phyloP scores from a whole-genome alignment of 2,113 vertebrate genomes.

The Clarias macrocephalus region DNA sequence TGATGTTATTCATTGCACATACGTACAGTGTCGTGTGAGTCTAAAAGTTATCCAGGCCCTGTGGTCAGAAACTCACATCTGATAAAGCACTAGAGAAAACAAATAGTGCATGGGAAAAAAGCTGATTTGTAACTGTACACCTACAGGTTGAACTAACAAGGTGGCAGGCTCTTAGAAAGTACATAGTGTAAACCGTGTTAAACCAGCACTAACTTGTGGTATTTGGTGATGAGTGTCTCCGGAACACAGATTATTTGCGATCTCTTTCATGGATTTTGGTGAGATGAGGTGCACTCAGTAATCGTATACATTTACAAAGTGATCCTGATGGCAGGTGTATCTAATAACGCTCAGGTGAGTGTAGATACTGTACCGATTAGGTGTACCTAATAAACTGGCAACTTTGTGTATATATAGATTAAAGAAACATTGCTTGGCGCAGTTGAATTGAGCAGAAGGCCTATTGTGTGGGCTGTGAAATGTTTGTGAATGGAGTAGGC shows the following conservation, averaged over 20 bases:
- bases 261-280: background rate
- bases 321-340: background rate
- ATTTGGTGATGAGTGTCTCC: too few relatives aligned
- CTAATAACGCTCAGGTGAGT: background rate
- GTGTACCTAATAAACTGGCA: background rate
- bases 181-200: background rate
- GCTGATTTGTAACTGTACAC: background rate
- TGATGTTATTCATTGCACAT: background rate
- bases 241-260: too few relatives aligned
- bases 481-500: conserved; percentile 58
- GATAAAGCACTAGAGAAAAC: background rate
- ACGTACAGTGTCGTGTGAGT: background rate
- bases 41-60: background rate
- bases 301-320: background rate
- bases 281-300: background rate
- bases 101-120: background rate
- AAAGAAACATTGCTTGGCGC: conserved; percentile 36
- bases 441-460: conserved; percentile 45
- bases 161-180: background rate
- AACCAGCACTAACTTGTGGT: background rate
- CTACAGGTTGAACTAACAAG: background rate
- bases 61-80: background rate
- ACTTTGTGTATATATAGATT: background rate
- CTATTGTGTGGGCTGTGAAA: conserved; percentile 42
- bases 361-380: background rate